Conservation (phyloP, 2,113 vertebrate species). For the Dromiciops gliroides region DNA sequence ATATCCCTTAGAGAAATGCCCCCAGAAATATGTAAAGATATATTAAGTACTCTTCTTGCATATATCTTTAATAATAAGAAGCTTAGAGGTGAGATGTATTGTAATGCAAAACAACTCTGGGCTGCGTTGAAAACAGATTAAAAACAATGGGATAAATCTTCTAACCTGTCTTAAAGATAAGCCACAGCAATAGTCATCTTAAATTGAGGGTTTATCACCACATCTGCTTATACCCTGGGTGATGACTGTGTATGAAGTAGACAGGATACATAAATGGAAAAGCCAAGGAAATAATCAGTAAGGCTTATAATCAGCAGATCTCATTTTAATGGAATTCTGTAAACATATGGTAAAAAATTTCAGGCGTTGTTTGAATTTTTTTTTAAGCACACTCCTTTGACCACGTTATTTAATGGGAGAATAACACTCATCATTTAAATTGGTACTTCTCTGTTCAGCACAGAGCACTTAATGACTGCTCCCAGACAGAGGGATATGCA, state of each 20-base stretch:
- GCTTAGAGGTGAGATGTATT: slow-evolving; percentile 58
- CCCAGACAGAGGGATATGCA: not conserved
- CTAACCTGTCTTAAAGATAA: slow-evolving; percentile 68
- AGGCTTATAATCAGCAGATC: slow-evolving; percentile 61
- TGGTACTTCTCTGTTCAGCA: not conserved
- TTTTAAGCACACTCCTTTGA: slow-evolving; percentile 14
- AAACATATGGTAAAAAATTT: slow-evolving; percentile 53
- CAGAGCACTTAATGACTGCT: not conserved
- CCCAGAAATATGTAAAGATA: slow-evolving; percentile 17
- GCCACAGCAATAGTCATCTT: slow-evolving; percentile 44
- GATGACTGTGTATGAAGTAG: slow-evolving; percentile 55
- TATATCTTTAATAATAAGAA: slow-evolving; percentile 59
- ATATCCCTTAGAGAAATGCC: slow-evolving; percentile 30
- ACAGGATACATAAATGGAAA: slow-evolving; percentile 55
- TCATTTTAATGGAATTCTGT: slow-evolving; percentile 59
- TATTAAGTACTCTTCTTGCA: slow-evolving; percentile 23
- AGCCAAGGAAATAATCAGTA: slow-evolving; percentile 34
- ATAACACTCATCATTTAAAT: not conserved
- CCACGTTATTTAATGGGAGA: slow-evolving; percentile 6
- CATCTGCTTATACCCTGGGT: slow-evolving; percentile 59
- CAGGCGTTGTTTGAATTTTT: slow-evolving; percentile 16
- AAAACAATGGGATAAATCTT: slow-evolving; percentile 61
- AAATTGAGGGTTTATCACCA: slow-evolving; percentile 71
- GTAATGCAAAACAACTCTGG: slow-evolving; percentile 53
- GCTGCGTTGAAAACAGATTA: slow-evolving; percentile 65